Base-by-base conservation (phyloP, 2,888 invertebrate species). In the Netelia inedita region DNA sequence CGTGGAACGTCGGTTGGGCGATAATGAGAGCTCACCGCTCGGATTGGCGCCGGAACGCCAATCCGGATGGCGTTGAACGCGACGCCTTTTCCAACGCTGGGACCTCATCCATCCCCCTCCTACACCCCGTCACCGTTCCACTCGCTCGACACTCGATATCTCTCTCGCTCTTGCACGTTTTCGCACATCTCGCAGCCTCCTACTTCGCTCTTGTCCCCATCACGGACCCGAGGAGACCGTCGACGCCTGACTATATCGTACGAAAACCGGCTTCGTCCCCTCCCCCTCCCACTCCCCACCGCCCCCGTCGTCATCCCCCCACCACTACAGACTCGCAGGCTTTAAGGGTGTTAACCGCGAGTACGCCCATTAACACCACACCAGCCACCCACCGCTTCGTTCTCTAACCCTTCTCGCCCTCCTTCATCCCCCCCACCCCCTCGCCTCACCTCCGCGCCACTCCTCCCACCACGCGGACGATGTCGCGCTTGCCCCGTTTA, bases 21-120 rank as follows among this genome's bases (percentile, higher is more conserved):
- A 93, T 93, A 93, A 93, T 93, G 93, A 93, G 92, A 90, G 89
- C 91, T 90, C 92, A 91, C 91, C 91, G 89, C 89, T 89, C 92
- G 91, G 93, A 93, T 93, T 94, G 94, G 94, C 93, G 93, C 89
- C 90, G 91, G 90, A 91, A 91, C 94, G 94, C 94, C 94, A 94
- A 94, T 92, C 93, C 92, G 90, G 90, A 92, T 91, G 93, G 94
- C 93, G 93, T 93, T 92, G 92, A 88, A 91, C 92, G 90, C 93
- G 94, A 94, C 93, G 92, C 93, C 94, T 94, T 94, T 94, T 94
- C 94, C 94, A 94, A 94, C 93, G 92, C 92, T 90, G 88, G 72
- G 72, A 55, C 88, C 85, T 87, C 78, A 79, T 83, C 78, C 85
- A 82, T 75, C 57, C 23, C 55, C 73, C 82, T 81, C 82, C 79